phyloP scores from a whole-genome alignment of 2,888 invertebrate genomes.

The Lithophane socia region DNA sequence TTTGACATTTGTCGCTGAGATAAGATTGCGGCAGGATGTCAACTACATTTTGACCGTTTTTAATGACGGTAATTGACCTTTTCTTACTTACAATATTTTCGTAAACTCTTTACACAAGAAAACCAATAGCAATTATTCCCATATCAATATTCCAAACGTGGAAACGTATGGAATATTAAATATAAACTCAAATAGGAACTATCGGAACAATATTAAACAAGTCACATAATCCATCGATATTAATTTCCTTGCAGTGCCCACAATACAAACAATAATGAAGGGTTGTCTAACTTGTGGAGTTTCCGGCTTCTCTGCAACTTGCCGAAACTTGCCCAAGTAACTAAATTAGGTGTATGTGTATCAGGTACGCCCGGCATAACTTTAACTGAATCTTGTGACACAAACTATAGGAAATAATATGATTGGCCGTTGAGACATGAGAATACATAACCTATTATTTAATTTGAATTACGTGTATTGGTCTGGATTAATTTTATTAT shows the following conservation, averaged over 20 bases:
- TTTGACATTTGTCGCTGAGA: background rate
- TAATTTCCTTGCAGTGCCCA: slow-evolving; percentile 25
- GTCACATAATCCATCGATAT: slow-evolving; percentile 19
- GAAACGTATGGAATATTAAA: background rate
- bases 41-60: background rate
- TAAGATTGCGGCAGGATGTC: background rate
- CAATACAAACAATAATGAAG: slow-evolving; percentile 34
- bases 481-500: background rate
- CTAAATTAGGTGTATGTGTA: slow-evolving; percentile 38
- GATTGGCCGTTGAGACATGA: slow-evolving; percentile 19
- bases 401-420: slow-evolving; percentile 44
- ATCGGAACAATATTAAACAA: slow-evolving; percentile 13
- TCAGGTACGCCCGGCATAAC: slow-evolving; percentile 31
- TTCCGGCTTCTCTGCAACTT: slow-evolving; percentile 27
- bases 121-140: background rate
- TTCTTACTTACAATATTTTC: background rate
- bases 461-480: background rate
- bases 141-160: background rate
- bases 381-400: slow-evolving; percentile 41
- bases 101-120: background rate
- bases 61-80: background rate
- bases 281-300: slow-evolving; percentile 14
- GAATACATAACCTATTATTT: slow-evolving; percentile 11
- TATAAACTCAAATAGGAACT: background rate
- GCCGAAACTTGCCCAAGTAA: slow-evolving; percentile 37